Evolutionary conservation across 2,797 vertebrate species (phyloP), one percentile per base, ranked within the genome.

Genomic region (Lepus oiostolus): DNA sequence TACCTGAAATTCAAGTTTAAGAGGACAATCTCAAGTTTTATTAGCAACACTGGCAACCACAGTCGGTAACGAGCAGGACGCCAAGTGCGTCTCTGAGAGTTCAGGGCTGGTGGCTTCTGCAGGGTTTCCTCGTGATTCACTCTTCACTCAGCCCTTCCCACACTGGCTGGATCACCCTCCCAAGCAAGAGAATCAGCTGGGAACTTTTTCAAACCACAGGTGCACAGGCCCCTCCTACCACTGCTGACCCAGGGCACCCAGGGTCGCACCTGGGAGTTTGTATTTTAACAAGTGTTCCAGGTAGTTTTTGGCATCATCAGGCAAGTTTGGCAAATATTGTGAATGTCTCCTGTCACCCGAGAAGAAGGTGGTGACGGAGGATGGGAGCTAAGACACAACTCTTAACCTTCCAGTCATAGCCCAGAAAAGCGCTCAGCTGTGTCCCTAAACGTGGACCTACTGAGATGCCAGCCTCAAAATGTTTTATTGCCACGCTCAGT

Each of bases 1-100:
- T 70, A 71, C 83, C 17, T 70, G 89, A 93, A 68, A 79, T 68
- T 88, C 6, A 30, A 50, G 67, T 67, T 47, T 54, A 75, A 71
- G 10, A 42, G 38, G 30, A 17, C 2, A 26, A 74, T 50, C 62
- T 35, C 1, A 60, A 7, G 65, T 77, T 84, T 75, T 24, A 32
- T 16, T 47, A 52, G 54, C 50, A 19, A 52, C 70, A 0, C 68
- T 63, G 30, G 60, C 7, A 65, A 76, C 1, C 0, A 14, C 35
- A 22, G 19, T 21, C 35, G 75, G 28, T 3, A 32, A 21, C 17
- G 54, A 47, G 11, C 42, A 54, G 4, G 3, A 30, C 8, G 26
- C 54, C 6, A 54, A 32, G 58, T 16, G 12, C 10, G 32, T n/a
- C 54, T 77, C 16, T 12, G 14, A 38, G 28, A 21, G 28, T 38